Percentiles rank a stretch among this genome's conserved stretches.
Evolutionary conservation across 2,113 vertebrate genomes (phyloP).

Genomic region (Petaurus breviceps): DNA sequence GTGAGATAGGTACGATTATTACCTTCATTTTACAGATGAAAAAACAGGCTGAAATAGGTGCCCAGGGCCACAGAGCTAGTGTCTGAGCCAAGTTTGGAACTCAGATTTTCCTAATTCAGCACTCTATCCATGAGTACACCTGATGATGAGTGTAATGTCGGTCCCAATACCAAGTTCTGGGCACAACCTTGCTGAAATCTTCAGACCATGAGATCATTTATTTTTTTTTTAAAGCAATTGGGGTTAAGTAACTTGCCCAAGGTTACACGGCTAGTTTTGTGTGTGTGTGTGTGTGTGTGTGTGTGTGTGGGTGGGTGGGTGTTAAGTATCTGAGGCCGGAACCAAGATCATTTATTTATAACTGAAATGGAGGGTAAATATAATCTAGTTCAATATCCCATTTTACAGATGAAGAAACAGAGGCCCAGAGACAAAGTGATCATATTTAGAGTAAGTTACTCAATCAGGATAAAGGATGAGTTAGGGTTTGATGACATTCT

Average conservation of each 20-base stretch:
- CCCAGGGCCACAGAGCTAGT: neutral
- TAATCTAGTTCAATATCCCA: neutral
- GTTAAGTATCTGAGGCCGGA: too few relatives aligned
- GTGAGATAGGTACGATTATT: neutral
- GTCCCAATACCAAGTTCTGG: neutral
- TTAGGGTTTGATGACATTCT: neutral
- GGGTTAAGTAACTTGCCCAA: too few relatives aligned
- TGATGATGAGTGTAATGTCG: neutral
- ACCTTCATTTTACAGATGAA: neutral
- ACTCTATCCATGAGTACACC: neutral
- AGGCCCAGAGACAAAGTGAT: neutral
- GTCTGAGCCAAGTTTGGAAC: neutral
- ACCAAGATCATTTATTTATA: neutral
- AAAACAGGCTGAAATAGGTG: neutral
- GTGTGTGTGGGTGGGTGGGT: too few relatives aligned
- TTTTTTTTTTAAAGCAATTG: too few relatives aligned
- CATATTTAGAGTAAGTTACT: neutral
- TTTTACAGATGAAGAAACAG: neutral
- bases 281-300: too few relatives aligned
- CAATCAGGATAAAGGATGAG: neutral
- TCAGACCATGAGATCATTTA: neutral
- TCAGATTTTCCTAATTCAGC: neutral
- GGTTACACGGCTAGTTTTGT: too few relatives aligned
- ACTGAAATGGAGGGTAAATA: neutral
- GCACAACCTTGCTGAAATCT: neutral